These are phyloP conservation scores for Eueides isabella DNA, from an alignment of 1,140 invertebrate species.

Conservation along the genomic window DNA sequence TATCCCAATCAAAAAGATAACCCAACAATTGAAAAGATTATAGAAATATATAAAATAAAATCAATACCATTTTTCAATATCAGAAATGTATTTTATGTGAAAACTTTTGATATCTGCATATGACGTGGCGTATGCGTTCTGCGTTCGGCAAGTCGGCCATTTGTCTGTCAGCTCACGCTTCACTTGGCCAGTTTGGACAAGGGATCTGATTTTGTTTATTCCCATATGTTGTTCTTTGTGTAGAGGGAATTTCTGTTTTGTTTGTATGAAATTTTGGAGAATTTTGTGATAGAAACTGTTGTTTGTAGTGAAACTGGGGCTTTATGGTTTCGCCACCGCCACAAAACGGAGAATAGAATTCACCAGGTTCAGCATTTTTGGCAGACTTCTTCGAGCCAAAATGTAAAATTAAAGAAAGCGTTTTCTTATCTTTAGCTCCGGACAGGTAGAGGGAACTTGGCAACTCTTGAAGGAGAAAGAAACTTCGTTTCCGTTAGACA, in stretches of 20 bases:
- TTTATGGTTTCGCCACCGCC: background rate
- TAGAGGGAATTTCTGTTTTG: background rate
- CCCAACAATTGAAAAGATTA: background rate
- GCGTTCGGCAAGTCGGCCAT: conserved; percentile 10
- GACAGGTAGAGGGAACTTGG: too few species aligned
- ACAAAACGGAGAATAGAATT: too few species aligned
- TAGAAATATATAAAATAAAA: background rate
- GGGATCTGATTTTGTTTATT: conserved; percentile 15
- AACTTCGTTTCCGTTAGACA: too few species aligned
- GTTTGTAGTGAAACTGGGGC: too few species aligned
- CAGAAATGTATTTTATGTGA: background rate
- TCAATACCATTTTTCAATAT: background rate
- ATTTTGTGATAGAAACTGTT: background rate
- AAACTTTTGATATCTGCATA: conserved; percentile 20
- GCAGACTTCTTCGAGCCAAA: too few species aligned
- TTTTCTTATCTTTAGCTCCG: too few species aligned
- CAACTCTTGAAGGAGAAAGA: too few species aligned
- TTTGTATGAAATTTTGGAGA: background rate
- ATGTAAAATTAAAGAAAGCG: too few species aligned
- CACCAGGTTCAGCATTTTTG: too few species aligned
- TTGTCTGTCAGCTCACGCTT: conserved; percentile 16
- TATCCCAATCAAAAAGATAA: too few species aligned
- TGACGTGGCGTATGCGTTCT: conserved; percentile 9
- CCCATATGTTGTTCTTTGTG: conserved; percentile 4
- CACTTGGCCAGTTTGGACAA: conserved; percentile 16